Evolutionary conservation across 2,797 vertebrate species (phyloP), one percentile per base, ranked within the genome.

Genomic region (Peromyscus attwateri): DNA sequence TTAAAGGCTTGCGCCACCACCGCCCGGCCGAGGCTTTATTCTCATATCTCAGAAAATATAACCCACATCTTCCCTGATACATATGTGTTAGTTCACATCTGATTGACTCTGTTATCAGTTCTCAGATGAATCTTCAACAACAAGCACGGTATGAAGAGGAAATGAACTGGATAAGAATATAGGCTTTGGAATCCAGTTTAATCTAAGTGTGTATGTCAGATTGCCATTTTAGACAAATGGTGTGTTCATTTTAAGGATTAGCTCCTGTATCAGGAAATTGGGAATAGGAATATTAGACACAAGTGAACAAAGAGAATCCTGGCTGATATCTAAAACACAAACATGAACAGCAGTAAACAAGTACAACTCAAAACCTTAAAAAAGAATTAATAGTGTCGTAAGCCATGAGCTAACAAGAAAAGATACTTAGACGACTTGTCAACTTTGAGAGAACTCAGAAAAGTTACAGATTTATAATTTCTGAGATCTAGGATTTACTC

Each of bases 61-160:
- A 43, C 17, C 64, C 2, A 31, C 14, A 71, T 64, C 4, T 82
- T 95, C 17, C 62, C 3, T 11, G 10, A 66, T 9, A 40, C 4
- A 34, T 0, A 0, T 52, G 21, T 46, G 12, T 40, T 87, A 71
- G 81, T 84, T 83, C 31, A 87, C 60, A 3, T 5, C 17, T 73
- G 37, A 81, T 10, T 46, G 31, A 25, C 6, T 64, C 34, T 93
- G 37, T 17, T 2, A 70, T 60, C 7, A 64, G 6, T 6, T 92
- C 21, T 0, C 0, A 85, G 16, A n/a, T 92, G 93, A 75, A 66
- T 52, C 6, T 92, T 87, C 87, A 96, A 95, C 91, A 75, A 89
- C 75, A 8, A 19, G 66, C 31, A 89, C 34, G 87, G 31, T 46
- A 1, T 49, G 8, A 83, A 60, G 29, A 25, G 2, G 6, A 79